Percentiles rank a stretch among this genome's conserved stretches.
Evolutionary conservation across 2,888 invertebrate species (phyloP).

Genomic region (Chymomyza procnemis): DNA sequence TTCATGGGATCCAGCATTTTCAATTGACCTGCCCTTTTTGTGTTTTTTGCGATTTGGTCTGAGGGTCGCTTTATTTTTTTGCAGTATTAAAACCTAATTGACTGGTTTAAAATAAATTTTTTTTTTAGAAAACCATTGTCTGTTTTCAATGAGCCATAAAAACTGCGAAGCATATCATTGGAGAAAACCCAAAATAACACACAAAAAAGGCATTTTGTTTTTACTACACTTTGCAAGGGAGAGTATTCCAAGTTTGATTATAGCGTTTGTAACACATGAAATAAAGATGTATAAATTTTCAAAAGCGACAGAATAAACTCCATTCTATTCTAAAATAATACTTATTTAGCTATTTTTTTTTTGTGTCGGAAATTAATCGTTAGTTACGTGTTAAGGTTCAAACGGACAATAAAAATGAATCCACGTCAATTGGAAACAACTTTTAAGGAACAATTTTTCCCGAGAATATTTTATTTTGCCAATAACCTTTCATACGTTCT

Average conservation of each 20-base stretch:
- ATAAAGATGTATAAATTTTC: too few relatives aligned
- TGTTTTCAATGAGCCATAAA: conserved; percentile 52
- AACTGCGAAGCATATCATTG: conserved; percentile 53
- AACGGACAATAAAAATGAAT: too few relatives aligned
- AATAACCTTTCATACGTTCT: too few relatives aligned
- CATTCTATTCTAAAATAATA: too few relatives aligned
- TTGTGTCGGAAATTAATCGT: too few relatives aligned
- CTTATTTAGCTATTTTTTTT: too few relatives aligned
- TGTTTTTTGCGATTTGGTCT: conserved; percentile 9
- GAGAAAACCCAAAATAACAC: conserved; percentile 3
- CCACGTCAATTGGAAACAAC: too few relatives aligned
- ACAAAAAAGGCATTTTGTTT: conserved; percentile 41
- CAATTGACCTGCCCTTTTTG: conserved; percentile 5
- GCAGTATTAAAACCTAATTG: conserved; percentile 45
- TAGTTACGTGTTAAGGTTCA: too few relatives aligned
- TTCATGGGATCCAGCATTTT: conserved; percentile 5
- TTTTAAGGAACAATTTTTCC: too few relatives aligned
- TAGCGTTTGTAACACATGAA: too few relatives aligned
- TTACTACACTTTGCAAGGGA: background rate
- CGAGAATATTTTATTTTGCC: too few relatives aligned
- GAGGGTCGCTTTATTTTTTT: background rate
- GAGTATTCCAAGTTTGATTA: background rate
- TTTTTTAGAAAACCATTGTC: conserved; percentile 14
- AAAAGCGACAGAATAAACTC: too few relatives aligned
- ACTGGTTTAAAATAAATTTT: conserved; percentile 60